These are phyloP conservation scores for Caenorhabditis sp. DNA, from an alignment of 2,888 invertebrate genomes.

Conservation along the genomic window DNA sequence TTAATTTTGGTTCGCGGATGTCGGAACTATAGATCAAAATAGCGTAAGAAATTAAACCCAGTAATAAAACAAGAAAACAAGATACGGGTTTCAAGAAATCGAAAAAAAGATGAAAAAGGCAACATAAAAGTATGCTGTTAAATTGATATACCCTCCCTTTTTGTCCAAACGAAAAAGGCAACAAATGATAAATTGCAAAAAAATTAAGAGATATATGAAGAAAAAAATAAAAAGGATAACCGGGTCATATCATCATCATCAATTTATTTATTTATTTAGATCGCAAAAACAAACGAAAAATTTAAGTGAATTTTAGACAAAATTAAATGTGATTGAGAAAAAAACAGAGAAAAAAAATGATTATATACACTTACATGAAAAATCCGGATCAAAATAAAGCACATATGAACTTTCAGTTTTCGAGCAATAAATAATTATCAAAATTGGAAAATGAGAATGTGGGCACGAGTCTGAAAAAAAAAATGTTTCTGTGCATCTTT, in stretches of 20 bases:
- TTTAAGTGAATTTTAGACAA: neutral
- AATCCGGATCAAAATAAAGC: neutral
- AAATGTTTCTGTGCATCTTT: neutral
- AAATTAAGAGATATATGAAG: neutral
- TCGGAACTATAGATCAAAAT: neutral
- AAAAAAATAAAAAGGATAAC: neutral
- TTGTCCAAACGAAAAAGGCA: neutral
- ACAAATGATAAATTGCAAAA: neutral
- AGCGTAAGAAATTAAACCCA: neutral
- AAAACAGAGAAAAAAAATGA: neutral
- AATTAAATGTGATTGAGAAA: neutral
- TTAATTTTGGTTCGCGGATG: no score
- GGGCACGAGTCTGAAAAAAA: neutral
- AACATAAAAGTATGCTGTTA: no score
- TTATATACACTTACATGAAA: neutral
- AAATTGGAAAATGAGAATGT: neutral
- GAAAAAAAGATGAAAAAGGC: neutral
- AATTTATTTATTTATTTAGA: neutral
- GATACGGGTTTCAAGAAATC: neutral
- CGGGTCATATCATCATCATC: conserved; percentile 1
- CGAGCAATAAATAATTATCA: neutral
- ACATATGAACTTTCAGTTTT: neutral
- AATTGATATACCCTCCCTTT: no score
- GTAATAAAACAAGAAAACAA: neutral
- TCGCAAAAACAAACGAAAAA: neutral